phyloP scores from a whole-genome alignment of 1,140 invertebrate genomes.

The Idris sp. region DNA sequence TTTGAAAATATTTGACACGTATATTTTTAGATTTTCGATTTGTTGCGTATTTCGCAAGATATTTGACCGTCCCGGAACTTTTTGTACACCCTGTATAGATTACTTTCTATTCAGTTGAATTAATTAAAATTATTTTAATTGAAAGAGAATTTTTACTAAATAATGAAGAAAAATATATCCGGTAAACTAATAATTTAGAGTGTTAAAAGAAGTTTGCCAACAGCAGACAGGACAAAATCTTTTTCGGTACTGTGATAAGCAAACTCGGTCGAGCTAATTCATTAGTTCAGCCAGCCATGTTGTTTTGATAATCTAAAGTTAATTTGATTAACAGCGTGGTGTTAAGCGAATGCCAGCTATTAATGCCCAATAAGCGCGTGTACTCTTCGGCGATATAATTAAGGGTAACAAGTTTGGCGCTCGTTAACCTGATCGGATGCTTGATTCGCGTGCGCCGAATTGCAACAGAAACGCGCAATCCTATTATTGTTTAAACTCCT shows the following conservation, averaged over 20 bases:
- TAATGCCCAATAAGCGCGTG: conserved; percentile 32
- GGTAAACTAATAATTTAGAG: too few relatives aligned
- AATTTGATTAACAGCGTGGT: conserved; percentile 21
- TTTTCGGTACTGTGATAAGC: conserved; percentile 31
- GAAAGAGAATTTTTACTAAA: too few relatives aligned
- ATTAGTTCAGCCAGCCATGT: conserved; percentile 12
- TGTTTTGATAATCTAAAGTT: conserved; percentile 31
- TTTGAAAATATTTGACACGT: too few relatives aligned
- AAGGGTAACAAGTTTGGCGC: conserved; percentile 23
- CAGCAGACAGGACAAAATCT: too few relatives aligned
- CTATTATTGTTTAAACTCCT: conserved; percentile 41
- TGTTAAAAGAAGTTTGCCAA: too few relatives aligned
- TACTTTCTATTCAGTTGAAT: too few relatives aligned
- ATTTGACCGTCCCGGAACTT: too few relatives aligned
- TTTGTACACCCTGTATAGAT: too few relatives aligned
- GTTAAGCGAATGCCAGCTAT: conserved; percentile 23
- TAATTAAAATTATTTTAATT: too few relatives aligned
- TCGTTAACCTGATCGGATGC: conserved; percentile 24
- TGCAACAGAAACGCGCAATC: conserved; percentile 19
- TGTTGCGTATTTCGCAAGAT: too few relatives aligned
- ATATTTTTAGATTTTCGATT: too few relatives aligned
- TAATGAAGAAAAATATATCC: too few relatives aligned
- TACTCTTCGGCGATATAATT: conserved; percentile 15
- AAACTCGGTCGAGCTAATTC: conserved; percentile 29
- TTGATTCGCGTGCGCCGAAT: conserved; percentile 3